Percentiles rank a stretch among this genome's conserved stretches.
Conservation (phyloP, 1,140 invertebrate species). For the Drosophila quadrilineata region DNA sequence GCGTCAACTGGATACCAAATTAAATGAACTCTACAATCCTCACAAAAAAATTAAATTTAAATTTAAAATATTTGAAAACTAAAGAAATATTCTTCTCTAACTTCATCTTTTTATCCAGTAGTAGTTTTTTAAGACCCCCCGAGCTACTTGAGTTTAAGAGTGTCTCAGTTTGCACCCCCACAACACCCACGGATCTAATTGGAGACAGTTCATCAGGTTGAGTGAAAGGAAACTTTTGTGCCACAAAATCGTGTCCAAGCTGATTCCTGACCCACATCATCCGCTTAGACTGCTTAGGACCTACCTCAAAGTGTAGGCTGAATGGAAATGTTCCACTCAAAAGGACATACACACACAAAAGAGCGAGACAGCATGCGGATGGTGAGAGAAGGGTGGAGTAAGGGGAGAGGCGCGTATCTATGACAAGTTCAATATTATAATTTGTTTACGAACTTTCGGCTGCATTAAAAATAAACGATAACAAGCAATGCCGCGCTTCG, state of each 20-base stretch:
- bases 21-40: no score
- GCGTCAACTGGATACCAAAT: no score
- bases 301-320: constrained; percentile 36
- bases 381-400: background rate
- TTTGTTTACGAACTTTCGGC: constrained; percentile 74
- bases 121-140: no score
- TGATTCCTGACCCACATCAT: constrained; percentile 43
- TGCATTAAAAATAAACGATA: constrained; percentile 53
- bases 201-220: background rate
- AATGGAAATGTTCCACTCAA: background rate
- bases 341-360: background rate
- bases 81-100: no score
- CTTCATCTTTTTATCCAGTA: no score
- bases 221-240: background rate
- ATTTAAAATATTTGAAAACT: no score
- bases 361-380: background rate
- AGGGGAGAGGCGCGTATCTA: constrained; percentile 56
- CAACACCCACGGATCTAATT: constrained; percentile 10
- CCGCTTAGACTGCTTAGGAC: constrained; percentile 27
- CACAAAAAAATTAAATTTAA: no score
- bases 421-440: constrained; percentile 80
- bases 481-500: constrained; percentile 28
- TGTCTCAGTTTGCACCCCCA: no score
- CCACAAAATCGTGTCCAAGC: constrained; percentile 43
- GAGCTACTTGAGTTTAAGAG: background rate